Evolutionary conservation across 2,113 vertebrate species (phyloP).

Genomic region (Oplegnathus fasciatus): DNA sequence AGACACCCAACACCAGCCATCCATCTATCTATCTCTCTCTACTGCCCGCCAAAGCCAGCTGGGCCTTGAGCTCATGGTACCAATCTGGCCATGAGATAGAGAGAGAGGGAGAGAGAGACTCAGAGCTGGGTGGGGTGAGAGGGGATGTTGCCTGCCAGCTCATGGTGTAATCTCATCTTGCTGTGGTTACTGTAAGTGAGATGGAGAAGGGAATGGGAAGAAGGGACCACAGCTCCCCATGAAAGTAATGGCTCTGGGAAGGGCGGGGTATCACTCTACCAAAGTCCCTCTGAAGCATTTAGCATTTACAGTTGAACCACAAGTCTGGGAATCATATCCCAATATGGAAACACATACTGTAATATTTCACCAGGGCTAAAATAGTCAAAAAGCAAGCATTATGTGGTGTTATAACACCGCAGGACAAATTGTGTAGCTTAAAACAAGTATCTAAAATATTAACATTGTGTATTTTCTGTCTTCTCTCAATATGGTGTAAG

Average conservation of each 20-base stretch:
- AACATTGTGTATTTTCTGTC: background rate
- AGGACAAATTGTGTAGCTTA: background rate
- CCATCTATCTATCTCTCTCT: slow-evolving; percentile 37
- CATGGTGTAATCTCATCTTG: slow-evolving; percentile 75
- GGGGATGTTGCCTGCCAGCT: slow-evolving; percentile 67
- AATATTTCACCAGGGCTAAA: slow-evolving; percentile 35
- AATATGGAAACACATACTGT: slow-evolving; percentile 48
- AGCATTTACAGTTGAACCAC: slow-evolving; percentile 62
- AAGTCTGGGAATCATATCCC: slow-evolving; percentile 63
- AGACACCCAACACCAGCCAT: slow-evolving; percentile 73
- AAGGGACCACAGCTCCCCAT: slow-evolving; percentile 54
- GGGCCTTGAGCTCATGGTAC: slow-evolving; percentile 76
- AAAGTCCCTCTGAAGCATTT: slow-evolving; percentile 44
- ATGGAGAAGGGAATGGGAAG: slow-evolving; percentile 66
- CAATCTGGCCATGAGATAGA: slow-evolving; percentile 36
- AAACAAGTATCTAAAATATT: background rate
- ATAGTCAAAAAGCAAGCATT: background rate
- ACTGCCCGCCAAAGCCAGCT: slow-evolving; percentile 63
- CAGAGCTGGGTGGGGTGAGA: slow-evolving; percentile 58
- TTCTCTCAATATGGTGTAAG: background rate
- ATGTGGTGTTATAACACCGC: background rate
- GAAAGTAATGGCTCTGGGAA: slow-evolving; percentile 76
- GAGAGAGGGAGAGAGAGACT: slow-evolving; percentile 15
- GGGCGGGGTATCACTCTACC: slow-evolving; percentile 39
- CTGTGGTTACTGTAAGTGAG: slow-evolving; percentile 80